phyloP scores from a whole-genome alignment of 2,113 vertebrate species.

The Neoarius graeffei region DNA sequence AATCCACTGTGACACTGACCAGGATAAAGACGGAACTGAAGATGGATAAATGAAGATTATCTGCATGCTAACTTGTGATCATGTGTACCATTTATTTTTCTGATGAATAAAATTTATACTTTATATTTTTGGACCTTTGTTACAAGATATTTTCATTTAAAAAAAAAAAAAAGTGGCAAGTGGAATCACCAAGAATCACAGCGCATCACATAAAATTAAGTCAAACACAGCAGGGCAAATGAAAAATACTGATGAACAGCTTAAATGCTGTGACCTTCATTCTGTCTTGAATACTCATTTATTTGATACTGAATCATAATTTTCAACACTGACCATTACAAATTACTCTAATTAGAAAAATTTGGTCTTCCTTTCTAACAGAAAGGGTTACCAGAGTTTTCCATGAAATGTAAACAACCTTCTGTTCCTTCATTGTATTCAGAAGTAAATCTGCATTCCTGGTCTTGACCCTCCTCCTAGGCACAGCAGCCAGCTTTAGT shows the following conservation, averaged over 20 bases:
- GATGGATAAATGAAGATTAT: neutral
- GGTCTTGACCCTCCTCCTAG: neutral
- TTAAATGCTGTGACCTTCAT: neutral
- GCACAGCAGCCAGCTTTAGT: constrained; percentile 69
- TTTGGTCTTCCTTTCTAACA: neutral
- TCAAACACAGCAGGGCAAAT: neutral
- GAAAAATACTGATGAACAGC: neutral
- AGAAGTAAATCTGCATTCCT: neutral
- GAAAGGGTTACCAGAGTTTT: neutral
- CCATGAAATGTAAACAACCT: neutral
- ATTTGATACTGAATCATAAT: neutral
- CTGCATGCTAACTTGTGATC: neutral
- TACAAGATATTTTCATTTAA: neutral
- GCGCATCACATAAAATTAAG: neutral
- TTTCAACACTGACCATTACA: neutral
- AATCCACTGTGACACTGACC: neutral
- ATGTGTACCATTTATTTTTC: neutral
- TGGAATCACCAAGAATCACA: neutral
- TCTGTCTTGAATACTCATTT: neutral
- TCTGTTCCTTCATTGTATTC: neutral
- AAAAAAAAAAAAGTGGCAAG: neutral
- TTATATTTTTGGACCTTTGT: neutral
- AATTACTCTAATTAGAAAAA: neutral
- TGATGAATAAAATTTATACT: neutral
- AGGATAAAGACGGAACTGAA: neutral